Percentiles rank a stretch among this genome's conserved stretches.
Conservation (phyloP, 2,113 vertebrate species). For the Antigone vipio region DNA sequence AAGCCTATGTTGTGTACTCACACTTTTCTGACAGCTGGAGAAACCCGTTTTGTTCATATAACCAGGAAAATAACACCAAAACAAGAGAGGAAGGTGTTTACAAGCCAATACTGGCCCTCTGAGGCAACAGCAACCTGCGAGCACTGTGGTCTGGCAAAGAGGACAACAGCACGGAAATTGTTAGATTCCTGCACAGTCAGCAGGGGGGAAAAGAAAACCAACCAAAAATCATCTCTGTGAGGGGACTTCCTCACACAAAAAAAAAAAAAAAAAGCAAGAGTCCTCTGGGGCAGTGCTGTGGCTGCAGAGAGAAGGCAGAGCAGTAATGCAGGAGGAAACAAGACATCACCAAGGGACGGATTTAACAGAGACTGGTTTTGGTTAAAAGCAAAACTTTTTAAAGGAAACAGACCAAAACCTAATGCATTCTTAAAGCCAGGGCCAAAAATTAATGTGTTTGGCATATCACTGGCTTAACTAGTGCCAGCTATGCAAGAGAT, state of each 20-base stretch:
- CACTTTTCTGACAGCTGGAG: background rate
- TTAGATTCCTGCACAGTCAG: background rate
- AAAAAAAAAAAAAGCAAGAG: no score
- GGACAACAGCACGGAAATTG: fast-evolving
- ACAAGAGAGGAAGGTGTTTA: background rate
- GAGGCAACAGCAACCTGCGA: fast-evolving
- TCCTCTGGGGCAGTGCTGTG: no score
- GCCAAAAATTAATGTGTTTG: background rate
- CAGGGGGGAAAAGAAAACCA: background rate
- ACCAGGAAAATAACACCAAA: background rate
- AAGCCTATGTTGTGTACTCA: background rate
- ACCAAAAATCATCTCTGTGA: background rate
- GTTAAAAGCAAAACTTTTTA: background rate
- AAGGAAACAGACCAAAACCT: background rate
- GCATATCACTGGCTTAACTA: background rate
- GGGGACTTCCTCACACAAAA: background rate
- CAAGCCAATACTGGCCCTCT: background rate
- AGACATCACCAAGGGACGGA: background rate
- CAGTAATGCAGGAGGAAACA: background rate
- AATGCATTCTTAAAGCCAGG: background rate
- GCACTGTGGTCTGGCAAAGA: background rate
- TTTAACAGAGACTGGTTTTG: background rate
- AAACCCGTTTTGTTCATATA: background rate
- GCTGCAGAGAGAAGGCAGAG: background rate
- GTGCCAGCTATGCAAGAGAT: no score